Base-by-base conservation (phyloP, 2,797 vertebrate species). In the Acanthurus tractus region DNA sequence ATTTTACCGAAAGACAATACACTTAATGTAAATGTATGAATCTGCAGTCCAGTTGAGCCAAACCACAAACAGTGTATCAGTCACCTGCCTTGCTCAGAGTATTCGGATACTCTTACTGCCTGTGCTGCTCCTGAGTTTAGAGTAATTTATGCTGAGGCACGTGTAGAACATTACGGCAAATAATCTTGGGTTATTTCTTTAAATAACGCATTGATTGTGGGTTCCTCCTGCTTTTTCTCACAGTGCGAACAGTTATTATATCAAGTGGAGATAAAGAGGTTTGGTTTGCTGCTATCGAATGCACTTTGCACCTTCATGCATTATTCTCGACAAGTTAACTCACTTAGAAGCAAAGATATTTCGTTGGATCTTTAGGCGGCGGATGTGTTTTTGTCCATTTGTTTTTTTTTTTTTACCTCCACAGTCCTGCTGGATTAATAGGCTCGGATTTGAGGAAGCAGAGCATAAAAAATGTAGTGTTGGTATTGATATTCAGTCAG, bases 401-500 rank as follows among this genome's bases (percentile, higher is more conserved):
- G 49, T 70, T n/a, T 49, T 20, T 1, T 20, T 52, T 12, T 23
- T 48, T 56, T 25, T 4, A 44, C 54, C 9, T 25, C 49, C 17
- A 42, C 78, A 40, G 34, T 52, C 34, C 38, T 10, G 48, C 38
- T 54, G 75, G 69, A 84, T 87, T 86, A 89, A 89, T 84, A 23
- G 64, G 46, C 58, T 53, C 0, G 6, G 64, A 80, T 66, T 69
- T 17, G 8, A 57, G 65, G 74, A 85, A 78, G 65, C 81, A 0
- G 79, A 63, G 81, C 71, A 55, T 68, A 70, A 69, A 76, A 77
- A 70, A 59, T 53, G 63, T 56, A 55, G 54, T 49, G 63, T 34
- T 70, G 70, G 70, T 87, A 89, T 90, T 86, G 86, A 92, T 86
- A 85, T 89, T 85, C 71, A 78, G 76, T 83, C 82, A 68, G 82